phyloP scores from a whole-genome alignment of 2,797 vertebrate genomes.

The Schizopygopsis malacanthus region DNA sequence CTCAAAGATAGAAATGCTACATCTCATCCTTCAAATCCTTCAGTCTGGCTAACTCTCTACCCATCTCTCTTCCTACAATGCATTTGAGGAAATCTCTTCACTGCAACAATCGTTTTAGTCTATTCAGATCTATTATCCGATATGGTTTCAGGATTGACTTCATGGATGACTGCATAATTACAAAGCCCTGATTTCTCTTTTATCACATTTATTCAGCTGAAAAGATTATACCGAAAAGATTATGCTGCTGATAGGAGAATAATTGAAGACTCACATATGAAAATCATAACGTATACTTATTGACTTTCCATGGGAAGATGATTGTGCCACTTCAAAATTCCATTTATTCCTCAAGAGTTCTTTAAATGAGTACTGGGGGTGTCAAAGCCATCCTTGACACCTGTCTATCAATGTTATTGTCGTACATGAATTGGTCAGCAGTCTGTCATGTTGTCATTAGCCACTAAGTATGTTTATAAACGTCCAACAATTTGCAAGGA shows the following conservation, averaged over 20 bases:
- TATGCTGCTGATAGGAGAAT: not conserved
- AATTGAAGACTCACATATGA: slow-evolving; percentile 13
- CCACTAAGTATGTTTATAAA: slow-evolving; percentile 30
- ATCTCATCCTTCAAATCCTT: slow-evolving; percentile 3
- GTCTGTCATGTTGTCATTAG: slow-evolving; percentile 21
- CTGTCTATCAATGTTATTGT: slow-evolving; percentile 1
- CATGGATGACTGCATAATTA: not conserved
- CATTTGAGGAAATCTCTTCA: not conserved
- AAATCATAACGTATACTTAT: not conserved
- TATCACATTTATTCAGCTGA: slow-evolving; percentile 9
- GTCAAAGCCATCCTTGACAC: not conserved
- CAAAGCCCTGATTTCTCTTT: slow-evolving; percentile 16
- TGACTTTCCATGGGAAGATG: slow-evolving; percentile 20
- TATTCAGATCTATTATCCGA: slow-evolving; percentile 1
- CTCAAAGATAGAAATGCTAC: slow-evolving; percentile 20
- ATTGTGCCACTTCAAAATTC: not conserved
- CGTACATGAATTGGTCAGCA: slow-evolving; percentile 1
- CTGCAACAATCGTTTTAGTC: not conserved
- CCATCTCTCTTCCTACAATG: not conserved
- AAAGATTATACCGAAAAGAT: no score
- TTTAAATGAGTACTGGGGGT: not conserved
- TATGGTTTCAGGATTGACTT: not conserved
- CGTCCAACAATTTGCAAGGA: not conserved
- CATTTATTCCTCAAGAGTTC: slow-evolving; percentile 1
- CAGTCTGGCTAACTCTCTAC: not conserved